Percentiles rank a stretch among this genome's conserved stretches.
Conservation (phyloP, 2,113 vertebrate genomes). For the Myotis brandtii region DNA sequence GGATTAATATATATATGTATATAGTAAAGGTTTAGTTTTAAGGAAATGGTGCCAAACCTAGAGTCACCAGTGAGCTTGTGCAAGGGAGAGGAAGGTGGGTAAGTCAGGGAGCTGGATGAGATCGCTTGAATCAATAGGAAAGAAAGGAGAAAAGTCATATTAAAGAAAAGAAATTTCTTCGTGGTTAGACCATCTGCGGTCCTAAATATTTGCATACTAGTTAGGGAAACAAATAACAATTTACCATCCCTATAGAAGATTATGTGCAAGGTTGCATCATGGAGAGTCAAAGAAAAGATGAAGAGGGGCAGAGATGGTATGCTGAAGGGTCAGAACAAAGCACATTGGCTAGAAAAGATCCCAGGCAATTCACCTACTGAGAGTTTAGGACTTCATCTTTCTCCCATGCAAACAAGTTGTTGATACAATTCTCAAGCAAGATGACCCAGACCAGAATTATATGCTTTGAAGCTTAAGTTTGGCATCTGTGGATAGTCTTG, state of each 20-base stretch:
- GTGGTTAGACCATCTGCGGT: not conserved
- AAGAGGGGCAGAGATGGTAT: not conserved
- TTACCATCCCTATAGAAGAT: not conserved
- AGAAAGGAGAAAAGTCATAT: not conserved
- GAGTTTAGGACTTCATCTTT: not conserved
- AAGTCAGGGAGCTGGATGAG: not conserved
- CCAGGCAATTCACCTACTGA: not conserved
- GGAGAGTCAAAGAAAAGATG: not conserved
- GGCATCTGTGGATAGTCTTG: not conserved
- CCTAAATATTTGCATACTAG: not conserved
- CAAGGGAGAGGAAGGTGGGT: not conserved
- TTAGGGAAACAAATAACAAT: not conserved
- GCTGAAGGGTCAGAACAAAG: conserved; percentile 14
- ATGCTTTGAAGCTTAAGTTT: not conserved
- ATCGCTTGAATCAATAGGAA: not conserved
- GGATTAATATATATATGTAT: too few relatives aligned
- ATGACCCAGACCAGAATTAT: not conserved
- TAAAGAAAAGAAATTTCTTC: not conserved
- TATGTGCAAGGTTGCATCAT: not conserved
- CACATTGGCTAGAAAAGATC: not conserved
- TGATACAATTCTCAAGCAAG: not conserved
- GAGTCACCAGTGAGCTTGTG: not conserved
- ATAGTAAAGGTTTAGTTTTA: not conserved
- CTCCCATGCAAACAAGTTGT: not conserved
- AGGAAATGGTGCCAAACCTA: not conserved